A percentile compares a stretch with the other conserved stretches of the same genome.
These are phyloP conservation scores for Drosophila nr. fundita DNA, from an alignment of 2,888 invertebrate species.

Conservation along the genomic window DNA sequence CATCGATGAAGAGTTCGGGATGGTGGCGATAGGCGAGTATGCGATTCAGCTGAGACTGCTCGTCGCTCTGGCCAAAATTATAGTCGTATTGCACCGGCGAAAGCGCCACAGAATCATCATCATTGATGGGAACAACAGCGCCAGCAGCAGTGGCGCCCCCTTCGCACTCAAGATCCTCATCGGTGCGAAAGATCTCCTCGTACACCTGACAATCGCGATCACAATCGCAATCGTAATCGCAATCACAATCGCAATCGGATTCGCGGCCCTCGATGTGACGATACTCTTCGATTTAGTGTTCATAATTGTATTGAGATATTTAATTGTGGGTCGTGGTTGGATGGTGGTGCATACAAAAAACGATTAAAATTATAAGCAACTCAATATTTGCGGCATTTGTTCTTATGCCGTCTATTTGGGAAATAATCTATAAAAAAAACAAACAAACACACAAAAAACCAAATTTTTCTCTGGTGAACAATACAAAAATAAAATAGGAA, in stretches of 20 bases:
- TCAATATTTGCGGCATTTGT: constrained; percentile 81
- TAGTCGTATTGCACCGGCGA: constrained; percentile 49
- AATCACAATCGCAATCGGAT: constrained; percentile 46
- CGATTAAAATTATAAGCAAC: constrained; percentile 59
- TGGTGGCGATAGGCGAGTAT: constrained; percentile 78
- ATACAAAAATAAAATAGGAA: constrained; percentile 29
- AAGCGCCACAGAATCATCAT: constrained; percentile 1
- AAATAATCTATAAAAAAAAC: constrained; percentile 81
- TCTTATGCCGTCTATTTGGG: constrained; percentile 82
- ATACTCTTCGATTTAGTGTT: constrained; percentile 60
- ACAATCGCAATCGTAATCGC: constrained; percentile 53
- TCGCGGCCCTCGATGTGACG: constrained; percentile 81
- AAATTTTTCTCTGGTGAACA: constrained; percentile 13
- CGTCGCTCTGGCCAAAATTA: constrained; percentile 62
- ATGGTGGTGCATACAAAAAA: constrained; percentile 45
- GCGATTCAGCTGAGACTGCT: constrained; percentile 75
- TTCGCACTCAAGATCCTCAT: constrained; percentile 70
- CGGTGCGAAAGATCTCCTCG: constrained; percentile 69
- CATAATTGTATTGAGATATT: constrained; percentile 14
- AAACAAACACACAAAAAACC: constrained; percentile 27
- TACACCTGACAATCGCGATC: constrained; percentile 64
- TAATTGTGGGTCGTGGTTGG: constrained; percentile 8
- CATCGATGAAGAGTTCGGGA: constrained; percentile 80
- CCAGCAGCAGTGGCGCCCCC: constrained; percentile 51
- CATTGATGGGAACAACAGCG: constrained; percentile 6